These are phyloP conservation scores for Sycobia sp. DNA, from an alignment of 1,140 invertebrate genomes.

Conservation along the genomic window DNA sequence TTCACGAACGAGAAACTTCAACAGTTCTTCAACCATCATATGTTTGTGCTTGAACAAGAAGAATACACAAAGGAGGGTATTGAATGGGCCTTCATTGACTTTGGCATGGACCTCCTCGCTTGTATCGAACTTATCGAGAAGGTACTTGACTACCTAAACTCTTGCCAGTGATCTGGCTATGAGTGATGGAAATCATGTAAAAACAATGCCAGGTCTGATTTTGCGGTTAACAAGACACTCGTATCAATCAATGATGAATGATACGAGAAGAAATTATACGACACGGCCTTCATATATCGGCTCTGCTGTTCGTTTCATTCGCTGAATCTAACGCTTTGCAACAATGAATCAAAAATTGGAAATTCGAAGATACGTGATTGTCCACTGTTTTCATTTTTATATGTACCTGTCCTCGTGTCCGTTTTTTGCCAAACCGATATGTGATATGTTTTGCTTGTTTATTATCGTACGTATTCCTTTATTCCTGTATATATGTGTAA, in stretches of 20 bases:
- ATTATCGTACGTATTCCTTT: conserved; percentile 20
- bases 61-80: conserved; percentile 96
- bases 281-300: conserved; percentile 33
- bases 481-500: too few species aligned
- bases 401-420: conserved; percentile 43
- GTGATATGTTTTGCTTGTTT: conserved; percentile 41
- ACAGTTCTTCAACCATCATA: conserved; percentile 99
- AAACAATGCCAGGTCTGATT: conserved; percentile 7
- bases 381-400: conserved; percentile 56
- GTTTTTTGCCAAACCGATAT: conserved; percentile 30
- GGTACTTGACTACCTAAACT: conserved; percentile 64
- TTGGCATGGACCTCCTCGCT: conserved; percentile 95
- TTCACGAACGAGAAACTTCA: conserved; percentile 97
- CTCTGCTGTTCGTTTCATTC: conserved; percentile 16
- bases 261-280: conserved; percentile 33
- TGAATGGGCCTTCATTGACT: conserved; percentile 96
- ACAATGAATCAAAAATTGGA: conserved; percentile 14
- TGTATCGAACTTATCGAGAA: conserved; percentile 98
- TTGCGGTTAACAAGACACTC: conserved; percentile 21
- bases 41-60: conserved; percentile 97
- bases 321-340: conserved; percentile 49
- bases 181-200: neutral
- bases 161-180: conserved; percentile 14
- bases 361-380: conserved; percentile 45
- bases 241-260: conserved; percentile 35